Conservation (phyloP, 1,140 invertebrate species). For the Notospermus geniculatus region DNA sequence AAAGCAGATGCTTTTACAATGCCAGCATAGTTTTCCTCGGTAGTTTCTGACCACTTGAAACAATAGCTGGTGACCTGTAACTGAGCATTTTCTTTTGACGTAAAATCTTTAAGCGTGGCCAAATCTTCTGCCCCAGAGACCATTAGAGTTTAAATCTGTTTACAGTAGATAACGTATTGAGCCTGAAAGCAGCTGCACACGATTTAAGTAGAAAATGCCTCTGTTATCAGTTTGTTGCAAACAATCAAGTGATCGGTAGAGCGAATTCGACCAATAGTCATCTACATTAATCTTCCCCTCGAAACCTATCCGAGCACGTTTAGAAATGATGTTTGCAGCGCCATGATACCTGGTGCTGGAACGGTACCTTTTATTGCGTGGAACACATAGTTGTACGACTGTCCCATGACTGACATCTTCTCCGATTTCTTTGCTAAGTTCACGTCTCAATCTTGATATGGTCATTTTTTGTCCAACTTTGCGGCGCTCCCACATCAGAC, state of each 20-base stretch:
- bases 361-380: neutral
- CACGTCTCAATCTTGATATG: neutral
- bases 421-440: neutral
- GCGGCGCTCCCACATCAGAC: neutral
- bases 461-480: neutral
- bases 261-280: neutral
- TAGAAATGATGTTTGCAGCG: neutral
- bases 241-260: neutral
- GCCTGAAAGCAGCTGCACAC: neutral
- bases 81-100: neutral
- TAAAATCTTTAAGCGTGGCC: neutral
- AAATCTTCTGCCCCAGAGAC: neutral
- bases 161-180: neutral
- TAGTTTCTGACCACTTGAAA: neutral
- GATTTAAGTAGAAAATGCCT: too few species aligned
- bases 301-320: neutral
- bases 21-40: neutral
- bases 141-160: constrained; percentile 1
- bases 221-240: neutral
- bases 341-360: too few species aligned
- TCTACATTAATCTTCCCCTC: neutral
- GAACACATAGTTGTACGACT: neutral
- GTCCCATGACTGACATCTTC: neutral
- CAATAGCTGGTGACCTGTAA: neutral
- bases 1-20: too few species aligned